A percentile compares a stretch with the other conserved stretches of the same genome.
These are phyloP conservation scores for Macropis europaea DNA, from an alignment of 2,888 invertebrate genomes.

Conservation along the genomic window DNA sequence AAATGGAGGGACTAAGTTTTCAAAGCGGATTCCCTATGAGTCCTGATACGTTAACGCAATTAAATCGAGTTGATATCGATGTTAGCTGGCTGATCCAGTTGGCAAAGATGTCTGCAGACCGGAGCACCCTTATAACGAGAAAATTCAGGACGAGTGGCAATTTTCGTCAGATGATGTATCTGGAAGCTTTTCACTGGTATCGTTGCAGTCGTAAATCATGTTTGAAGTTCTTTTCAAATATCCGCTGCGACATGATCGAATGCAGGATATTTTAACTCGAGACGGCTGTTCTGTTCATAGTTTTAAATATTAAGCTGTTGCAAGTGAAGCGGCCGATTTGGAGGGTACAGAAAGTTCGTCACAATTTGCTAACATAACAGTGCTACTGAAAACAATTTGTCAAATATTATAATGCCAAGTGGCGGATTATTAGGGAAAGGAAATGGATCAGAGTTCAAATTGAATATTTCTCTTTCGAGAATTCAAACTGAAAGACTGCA, in stretches of 20 bases:
- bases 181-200: background rate
- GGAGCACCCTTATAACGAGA: background rate
- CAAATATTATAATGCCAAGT: no score
- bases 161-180: conserved; percentile 11
- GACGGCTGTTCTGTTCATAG: no score
- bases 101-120: background rate
- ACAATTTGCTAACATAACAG: no score
- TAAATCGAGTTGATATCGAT: conserved; percentile 15
- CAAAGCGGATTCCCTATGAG: conserved; percentile 22
- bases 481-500: no score
- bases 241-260: background rate
- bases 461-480: no score
- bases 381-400: no score
- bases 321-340: no score
- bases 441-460: no score
- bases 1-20: conserved; percentile 18
- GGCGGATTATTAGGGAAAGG: no score
- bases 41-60: conserved; percentile 30
- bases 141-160: background rate
- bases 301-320: no score
- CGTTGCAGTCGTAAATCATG: background rate
- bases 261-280: no score
- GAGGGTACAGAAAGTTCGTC: no score
- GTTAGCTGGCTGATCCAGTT: background rate
- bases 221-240: background rate